phyloP scores from a whole-genome alignment of 2,888 invertebrate genomes.

The Caenorhabditis panamensis region DNA sequence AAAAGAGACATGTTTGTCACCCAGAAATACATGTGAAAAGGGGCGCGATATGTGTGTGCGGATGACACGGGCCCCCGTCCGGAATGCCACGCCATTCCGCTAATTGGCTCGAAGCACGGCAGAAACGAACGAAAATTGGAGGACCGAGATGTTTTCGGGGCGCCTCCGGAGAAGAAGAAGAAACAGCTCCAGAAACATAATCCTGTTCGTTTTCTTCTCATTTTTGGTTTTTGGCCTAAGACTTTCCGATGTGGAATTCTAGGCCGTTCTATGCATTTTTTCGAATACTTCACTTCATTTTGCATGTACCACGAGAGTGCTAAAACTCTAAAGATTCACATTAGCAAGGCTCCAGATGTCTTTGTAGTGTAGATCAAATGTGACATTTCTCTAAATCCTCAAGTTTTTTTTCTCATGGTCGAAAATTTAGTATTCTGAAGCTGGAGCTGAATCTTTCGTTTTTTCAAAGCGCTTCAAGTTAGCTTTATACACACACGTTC shows the following conservation, averaged over 20 bases:
- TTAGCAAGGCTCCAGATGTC: too few relatives aligned
- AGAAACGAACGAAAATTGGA: slow-evolving; percentile 1
- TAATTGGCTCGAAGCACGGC: slow-evolving; percentile 3
- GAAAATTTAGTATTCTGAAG: too few relatives aligned
- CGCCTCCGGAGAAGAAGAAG: too few relatives aligned
- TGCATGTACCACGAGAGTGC: neutral
- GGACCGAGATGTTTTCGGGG: neutral
- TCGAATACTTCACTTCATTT: neutral
- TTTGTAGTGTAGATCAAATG: too few relatives aligned
- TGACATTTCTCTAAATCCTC: too few relatives aligned
- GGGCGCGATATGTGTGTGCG: neutral
- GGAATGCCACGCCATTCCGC: neutral
- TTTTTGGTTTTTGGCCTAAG: neutral
- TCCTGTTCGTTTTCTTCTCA: neutral
- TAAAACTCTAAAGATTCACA: too few relatives aligned
- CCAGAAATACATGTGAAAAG: slow-evolving; percentile 2
- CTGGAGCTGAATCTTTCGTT: too few relatives aligned
- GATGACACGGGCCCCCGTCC: neutral
- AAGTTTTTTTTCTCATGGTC: too few relatives aligned
- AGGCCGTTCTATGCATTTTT: neutral
- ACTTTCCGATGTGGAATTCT: neutral
- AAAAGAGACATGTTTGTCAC: slow-evolving; percentile 9
- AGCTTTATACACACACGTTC: too few relatives aligned
- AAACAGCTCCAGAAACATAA: neutral
- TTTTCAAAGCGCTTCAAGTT: too few relatives aligned